Base-by-base conservation (phyloP, 2,888 invertebrate genomes). In the Acanthopleura granulata region DNA sequence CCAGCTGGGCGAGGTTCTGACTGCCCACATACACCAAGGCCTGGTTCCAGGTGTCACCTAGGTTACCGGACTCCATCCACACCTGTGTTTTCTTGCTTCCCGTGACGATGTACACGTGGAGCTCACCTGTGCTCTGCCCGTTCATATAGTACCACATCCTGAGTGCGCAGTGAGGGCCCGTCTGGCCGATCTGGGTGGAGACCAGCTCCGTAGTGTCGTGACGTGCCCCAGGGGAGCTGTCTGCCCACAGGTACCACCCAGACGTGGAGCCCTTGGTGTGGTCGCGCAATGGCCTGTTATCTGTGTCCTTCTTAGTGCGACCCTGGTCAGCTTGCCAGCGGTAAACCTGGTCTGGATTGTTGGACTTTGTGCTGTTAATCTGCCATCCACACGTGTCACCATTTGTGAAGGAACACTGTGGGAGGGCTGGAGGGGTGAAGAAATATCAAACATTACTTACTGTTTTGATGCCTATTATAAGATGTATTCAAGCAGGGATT, bases 81-180 rank as follows among this genome's bases (percentile, higher is more conserved):
- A 84, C 75, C 61, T 78, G 77, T 6, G 78, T 72, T 49, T 57
- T 78, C 22, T 77, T 74, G 12, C 76, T 73, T 76, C 16, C 62
- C 75, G 27, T 27, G 18, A 73, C 50, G 72, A 50, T 27, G n/a
- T 29, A 30, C 49, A 50, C 72, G n/a, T 49, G 27, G 4, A 75
- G 16, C n/a, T 71, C 71, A 18, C 40, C 40, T 6, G 22, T 49
- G 14, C n/a, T 49, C 16, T 6, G 49, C 12, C 80, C 81, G 30
- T 62, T 49, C 80, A 81, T 78, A 74, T 76, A 73, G 71, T 79
- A 79, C 69, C 72, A 81, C 61, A 81, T 74, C 3, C 49, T 49
- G 29, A 81, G 49, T 1, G 29, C 57, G 77, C 87, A 87, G 76
- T 85, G 85, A 15, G 87, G 86, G 18, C 86, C 87, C 1, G 79